A percentile compares a stretch with the other conserved stretches of the same genome.
These are phyloP conservation scores for Chaenogobius annularis DNA, from an alignment of 2,113 vertebrate species.

Conservation along the genomic window DNA sequence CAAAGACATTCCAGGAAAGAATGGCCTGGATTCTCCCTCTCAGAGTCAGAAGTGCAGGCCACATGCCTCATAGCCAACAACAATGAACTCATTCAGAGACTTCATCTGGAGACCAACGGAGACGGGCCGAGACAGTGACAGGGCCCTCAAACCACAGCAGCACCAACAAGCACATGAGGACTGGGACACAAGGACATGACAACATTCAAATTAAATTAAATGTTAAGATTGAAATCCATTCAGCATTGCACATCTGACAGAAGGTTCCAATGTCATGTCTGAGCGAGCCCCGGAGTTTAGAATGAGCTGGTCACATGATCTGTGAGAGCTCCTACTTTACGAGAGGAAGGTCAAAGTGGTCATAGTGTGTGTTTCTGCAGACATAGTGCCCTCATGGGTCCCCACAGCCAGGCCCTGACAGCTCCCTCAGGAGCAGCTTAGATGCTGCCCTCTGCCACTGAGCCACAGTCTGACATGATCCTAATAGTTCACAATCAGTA, in stretches of 20 bases:
- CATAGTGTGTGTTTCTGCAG: not conserved
- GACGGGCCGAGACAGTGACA: constrained; percentile 51
- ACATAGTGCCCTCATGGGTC: not conserved
- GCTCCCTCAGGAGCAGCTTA: constrained; percentile 27
- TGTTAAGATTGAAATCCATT: not conserved
- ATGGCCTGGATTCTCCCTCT: constrained; percentile 75
- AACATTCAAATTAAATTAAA: not conserved
- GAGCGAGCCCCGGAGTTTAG: not conserved
- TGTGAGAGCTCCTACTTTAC: not conserved
- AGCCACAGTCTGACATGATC: constrained; percentile 50
- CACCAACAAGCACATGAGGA: constrained; percentile 36
- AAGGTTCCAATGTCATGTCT: not conserved
- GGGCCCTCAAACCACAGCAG: constrained; percentile 51
- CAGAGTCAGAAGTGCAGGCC: constrained; percentile 74
- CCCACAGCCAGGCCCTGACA: constrained; percentile 25
- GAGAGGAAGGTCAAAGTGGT: not conserved
- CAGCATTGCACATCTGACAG: not conserved
- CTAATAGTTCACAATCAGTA: constrained; percentile 36
- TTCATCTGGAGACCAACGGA: constrained; percentile 65
- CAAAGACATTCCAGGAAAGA: constrained; percentile 73
- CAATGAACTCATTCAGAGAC: constrained; percentile 78
- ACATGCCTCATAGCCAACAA: constrained; percentile 71
- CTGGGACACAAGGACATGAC: constrained; percentile 11
- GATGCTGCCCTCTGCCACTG: constrained; percentile 29
- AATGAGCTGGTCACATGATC: not conserved